Base-by-base conservation (phyloP, 1,140 invertebrate species). In the Aphaenogaster rudis region DNA sequence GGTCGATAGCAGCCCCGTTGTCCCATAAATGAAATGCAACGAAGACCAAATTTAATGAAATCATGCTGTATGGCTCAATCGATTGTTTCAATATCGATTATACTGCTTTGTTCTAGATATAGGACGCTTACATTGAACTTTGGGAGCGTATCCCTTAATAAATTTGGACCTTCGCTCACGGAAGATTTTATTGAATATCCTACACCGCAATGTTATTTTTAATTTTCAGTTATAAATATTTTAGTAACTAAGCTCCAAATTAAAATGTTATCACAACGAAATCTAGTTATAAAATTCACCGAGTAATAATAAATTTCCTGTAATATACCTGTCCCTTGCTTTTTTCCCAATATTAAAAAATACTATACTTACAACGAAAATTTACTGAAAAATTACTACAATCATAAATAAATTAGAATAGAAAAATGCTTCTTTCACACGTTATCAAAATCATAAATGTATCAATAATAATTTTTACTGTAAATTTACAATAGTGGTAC, bases 21-120 rank as follows among this genome's bases (percentile, higher is more conserved):
- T 57, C 28, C 52, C 17, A 48, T 39, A 84, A 84, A 74, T 84
- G 69, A 76, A 84, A 84, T 15, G 42, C 28, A n/a, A 54, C 48
- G n/a, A 80, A 76, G 42, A 76, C 39, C 80, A 84, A 76, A 76
- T 76, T 76, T 84, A 82, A 72, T 63, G 69, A 74, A 74, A 84
- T 84, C 42, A 57, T 84, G 57, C 33, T 76, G 28, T 42, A 42
- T 17, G 21, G 42, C 13, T 39, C 54, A 48, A 76, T 84, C 80
- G 17, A 61, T 74, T 61, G 45, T 76, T 61, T 74, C 69, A n/a
- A 71, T 81, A 69, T 81, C n/a, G 61, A 80, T 67, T 33, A 57
- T 57, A 57, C 5, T 8, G 36, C 8, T 48, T 71, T 71, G 50
- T 45, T 45, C 50, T 9, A 57, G 11, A 66, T 77, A 61, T 48